Base-by-base conservation (phyloP, 2,888 invertebrate species). In the Hypsopygia costalis region DNA sequence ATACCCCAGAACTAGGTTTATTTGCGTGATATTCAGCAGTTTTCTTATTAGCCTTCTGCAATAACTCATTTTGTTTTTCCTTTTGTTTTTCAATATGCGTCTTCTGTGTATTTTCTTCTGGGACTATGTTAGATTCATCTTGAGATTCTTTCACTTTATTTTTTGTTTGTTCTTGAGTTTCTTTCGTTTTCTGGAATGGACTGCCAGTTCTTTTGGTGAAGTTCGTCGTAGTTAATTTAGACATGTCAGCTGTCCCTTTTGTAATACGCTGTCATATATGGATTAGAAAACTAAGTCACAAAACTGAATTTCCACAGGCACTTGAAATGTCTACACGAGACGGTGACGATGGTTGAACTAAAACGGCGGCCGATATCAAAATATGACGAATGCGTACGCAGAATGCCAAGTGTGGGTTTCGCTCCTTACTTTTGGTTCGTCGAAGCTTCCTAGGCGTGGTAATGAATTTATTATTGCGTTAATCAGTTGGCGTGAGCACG, bases 381-480 rank as follows among this genome's bases (percentile, higher is more conserved):
- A 74, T 69, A 69, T 67, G 69, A 70, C 65, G 63, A 63, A 49
- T 60, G 46, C 49, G 68, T 72, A 76, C 75, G 73, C 65, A 55
- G 64, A 62, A 65, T 63, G 53, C 79, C 77, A 67, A 71, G 81
- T 81, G 83, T 85, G 82, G 87, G 86, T 66, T 81, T 83, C 80
- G 82, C 80, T 81, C 86, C 87, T 72, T 86, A 86, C 54, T 82
- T 87, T 80, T 81, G 80, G 85, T 58, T 60, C 53, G 85, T 60
- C 60, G 66, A 58, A 64, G 81, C 79, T 83, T 85, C 83, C 86
- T 80, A 76, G 69, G 85, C 69, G 81, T 80, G 82, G 76, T 68
- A 71, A 69, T 83, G 87, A 87, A 87, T 87, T 72, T 64, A 74
- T 81, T 75, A 79, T 72, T 63, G 67, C 54, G 46, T 39, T 46